Evolutionary conservation across 1,140 invertebrate genomes (phyloP).

Genomic region (Aphis gossypii): DNA sequence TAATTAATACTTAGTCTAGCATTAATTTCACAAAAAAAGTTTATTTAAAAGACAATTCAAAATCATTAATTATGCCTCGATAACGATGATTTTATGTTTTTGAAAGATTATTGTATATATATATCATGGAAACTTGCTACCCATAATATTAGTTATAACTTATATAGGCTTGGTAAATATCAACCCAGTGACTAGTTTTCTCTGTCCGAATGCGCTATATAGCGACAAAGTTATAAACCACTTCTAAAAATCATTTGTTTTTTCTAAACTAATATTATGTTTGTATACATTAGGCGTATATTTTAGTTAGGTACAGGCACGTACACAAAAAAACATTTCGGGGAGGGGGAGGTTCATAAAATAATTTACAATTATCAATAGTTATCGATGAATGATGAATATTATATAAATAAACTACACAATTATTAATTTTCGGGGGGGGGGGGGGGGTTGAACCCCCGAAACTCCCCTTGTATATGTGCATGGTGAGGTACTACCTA

Average conservation of each 20-base stretch:
- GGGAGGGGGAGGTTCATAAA: too few relatives aligned
- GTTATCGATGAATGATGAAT: too few relatives aligned
- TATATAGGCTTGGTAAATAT: neutral
- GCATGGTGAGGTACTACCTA: neutral
- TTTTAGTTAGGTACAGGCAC: neutral
- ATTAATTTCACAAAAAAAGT: neutral
- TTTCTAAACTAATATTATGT: neutral
- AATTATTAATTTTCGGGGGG: too few relatives aligned
- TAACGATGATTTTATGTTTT: neutral
- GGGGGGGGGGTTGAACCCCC: too few relatives aligned
- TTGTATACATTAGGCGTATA: neutral
- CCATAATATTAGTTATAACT: neutral
- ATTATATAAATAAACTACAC: too few relatives aligned
- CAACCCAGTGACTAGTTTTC: neutral
- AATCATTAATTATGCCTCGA: neutral
- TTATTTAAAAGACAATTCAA: neutral
- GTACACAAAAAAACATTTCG: too few relatives aligned
- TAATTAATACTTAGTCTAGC: neutral
- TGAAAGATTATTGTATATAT: neutral
- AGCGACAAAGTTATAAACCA: neutral
- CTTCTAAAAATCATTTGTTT: neutral
- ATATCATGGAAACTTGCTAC: neutral
- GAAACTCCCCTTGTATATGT: too few relatives aligned
- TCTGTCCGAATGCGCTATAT: neutral
- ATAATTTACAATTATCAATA: too few relatives aligned